Conservation (phyloP, 2,797 vertebrate genomes). For the Sebastes itinus region DNA sequence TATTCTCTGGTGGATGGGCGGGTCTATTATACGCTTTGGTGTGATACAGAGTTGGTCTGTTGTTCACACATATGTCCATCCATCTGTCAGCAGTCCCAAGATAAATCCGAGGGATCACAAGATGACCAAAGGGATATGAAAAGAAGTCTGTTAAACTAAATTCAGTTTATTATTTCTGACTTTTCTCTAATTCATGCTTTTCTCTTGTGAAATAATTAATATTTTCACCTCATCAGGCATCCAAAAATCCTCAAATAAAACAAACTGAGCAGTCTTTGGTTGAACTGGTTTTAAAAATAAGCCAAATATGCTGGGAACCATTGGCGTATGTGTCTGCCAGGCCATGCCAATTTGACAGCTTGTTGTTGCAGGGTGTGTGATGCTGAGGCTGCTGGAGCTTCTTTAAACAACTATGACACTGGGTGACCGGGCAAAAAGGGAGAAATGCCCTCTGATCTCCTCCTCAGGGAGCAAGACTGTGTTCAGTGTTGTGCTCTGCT, state of each 20-base stretch:
- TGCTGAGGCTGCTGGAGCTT: not conserved
- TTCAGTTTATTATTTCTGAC: not conserved
- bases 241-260: not conserved
- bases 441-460: not conserved
- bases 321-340: not conserved
- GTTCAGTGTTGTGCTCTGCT: slow-evolving; percentile 16
- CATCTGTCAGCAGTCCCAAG: too few relatives aligned
- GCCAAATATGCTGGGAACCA: not conserved
- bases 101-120: not conserved
- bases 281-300: not conserved
- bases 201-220: not conserved
- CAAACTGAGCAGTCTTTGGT: not conserved
- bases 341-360: not conserved
- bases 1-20: too few relatives aligned
- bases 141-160: not conserved
- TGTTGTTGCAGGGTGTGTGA: not conserved
- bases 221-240: not conserved
- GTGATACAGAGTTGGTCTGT: too few relatives aligned
- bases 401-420: not conserved
- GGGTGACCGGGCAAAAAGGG: not conserved
- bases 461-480: not conserved
- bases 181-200: not conserved
- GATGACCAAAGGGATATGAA: not conserved
- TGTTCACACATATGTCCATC: too few relatives aligned
- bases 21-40: too few relatives aligned